Conservation (phyloP, 2,888 invertebrate genomes). For the Allygus modestus region DNA sequence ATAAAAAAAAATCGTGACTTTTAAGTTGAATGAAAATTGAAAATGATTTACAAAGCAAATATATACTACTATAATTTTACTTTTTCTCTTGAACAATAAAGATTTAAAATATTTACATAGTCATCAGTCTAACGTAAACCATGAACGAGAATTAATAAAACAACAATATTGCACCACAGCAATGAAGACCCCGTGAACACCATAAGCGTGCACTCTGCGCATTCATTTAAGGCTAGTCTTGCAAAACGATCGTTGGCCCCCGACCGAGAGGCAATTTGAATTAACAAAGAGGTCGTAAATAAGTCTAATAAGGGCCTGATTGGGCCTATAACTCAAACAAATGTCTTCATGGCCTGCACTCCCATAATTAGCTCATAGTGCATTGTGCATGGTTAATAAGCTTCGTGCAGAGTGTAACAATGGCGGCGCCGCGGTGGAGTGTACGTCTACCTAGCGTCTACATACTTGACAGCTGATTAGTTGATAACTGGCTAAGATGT, state of each 20-base stretch:
- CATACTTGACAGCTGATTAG: conserved; percentile 4
- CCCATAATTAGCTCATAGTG: conserved; percentile 3
- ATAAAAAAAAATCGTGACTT: no score
- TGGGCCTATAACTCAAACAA: conserved; percentile 40
- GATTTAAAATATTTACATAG: no score
- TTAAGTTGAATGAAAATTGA: no score
- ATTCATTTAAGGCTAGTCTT: not conserved
- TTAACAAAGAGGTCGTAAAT: conserved; percentile 36
- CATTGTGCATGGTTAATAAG: not conserved
- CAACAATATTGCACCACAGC: not conserved
- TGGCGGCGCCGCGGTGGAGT: not conserved
- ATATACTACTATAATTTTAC: no score
- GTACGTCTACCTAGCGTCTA: no score
- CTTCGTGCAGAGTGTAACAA: not conserved
- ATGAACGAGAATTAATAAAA: no score
- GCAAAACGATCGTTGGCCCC: not conserved
- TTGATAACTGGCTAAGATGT: not conserved
- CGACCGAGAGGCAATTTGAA: not conserved
- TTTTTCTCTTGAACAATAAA: no score
- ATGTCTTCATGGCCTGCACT: conserved; percentile 24
- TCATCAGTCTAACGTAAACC: no score
- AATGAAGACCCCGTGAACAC: not conserved
- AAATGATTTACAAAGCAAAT: no score
- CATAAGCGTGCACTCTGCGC: not conserved
- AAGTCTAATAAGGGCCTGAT: conserved; percentile 39